Evolutionary conservation across 2,113 vertebrate genomes (phyloP).

Genomic region (Trogon surrucura): DNA sequence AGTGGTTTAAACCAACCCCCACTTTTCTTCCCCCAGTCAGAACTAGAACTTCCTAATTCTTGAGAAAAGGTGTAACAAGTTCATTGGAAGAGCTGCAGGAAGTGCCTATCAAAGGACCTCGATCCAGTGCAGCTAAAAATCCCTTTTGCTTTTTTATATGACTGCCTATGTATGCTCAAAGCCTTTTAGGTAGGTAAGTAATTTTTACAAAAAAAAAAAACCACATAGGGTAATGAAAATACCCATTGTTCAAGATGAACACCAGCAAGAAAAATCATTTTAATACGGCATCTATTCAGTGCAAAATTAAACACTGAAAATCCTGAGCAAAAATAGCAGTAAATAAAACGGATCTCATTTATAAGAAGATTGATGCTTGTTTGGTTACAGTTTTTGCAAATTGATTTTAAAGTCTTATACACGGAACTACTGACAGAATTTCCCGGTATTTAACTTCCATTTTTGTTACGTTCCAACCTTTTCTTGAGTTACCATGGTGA

Average conservation of each 20-base stretch:
- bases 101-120: background rate
- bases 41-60: background rate
- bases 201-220: background rate
- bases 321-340: background rate
- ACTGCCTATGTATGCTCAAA: background rate
- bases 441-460: background rate
- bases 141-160: background rate
- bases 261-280: background rate
- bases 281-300: background rate
- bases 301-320: background rate
- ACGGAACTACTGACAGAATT: background rate
- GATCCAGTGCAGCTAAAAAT: background rate
- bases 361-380: background rate
- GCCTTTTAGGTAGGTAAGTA: background rate
- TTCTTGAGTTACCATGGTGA: constrained; percentile 80
- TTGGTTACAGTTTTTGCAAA: background rate
- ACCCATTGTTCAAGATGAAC: background rate
- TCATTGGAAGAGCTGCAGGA: background rate
- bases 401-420: background rate
- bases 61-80: background rate
- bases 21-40: background rate
- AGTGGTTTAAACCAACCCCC: background rate
- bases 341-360: background rate
- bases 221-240: background rate
- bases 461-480: constrained; percentile 77